Percentiles rank a stretch among this genome's conserved stretches.
These are phyloP conservation scores for Leptura quadrifasciata DNA, from an alignment of 2,888 invertebrate species.

Conservation along the genomic window DNA sequence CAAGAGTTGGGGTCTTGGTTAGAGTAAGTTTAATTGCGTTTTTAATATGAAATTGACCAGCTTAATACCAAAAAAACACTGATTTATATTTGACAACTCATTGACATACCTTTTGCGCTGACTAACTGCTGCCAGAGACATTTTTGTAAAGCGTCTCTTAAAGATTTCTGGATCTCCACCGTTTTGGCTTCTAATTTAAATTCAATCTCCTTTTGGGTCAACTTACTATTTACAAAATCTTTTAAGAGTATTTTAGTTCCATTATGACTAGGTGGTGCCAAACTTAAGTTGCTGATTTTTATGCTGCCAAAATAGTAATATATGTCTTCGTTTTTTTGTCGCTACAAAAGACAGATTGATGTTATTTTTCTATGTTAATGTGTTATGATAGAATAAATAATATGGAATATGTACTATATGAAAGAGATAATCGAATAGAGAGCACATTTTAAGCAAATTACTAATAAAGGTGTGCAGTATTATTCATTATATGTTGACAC, in stretches of 20 bases:
- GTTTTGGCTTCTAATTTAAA: constrained; percentile 53
- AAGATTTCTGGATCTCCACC: constrained; percentile 50
- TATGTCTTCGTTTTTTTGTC: constrained; percentile 77
- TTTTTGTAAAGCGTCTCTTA: constrained; percentile 56
- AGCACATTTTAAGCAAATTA: too few species aligned
- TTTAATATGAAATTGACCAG: too few species aligned
- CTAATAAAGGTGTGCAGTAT: too few species aligned
- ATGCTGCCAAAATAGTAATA: constrained; percentile 58
- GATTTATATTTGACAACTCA: too few species aligned
- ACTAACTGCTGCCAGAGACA: constrained; percentile 59
- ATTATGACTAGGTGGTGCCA: constrained; percentile 49
- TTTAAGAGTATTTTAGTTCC: constrained; percentile 51
- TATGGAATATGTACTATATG: too few species aligned
- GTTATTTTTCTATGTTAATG: too few species aligned
- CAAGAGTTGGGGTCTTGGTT: too few species aligned
- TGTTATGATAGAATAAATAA: too few species aligned
- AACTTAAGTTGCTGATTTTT: constrained; percentile 53
- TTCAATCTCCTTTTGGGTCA: constrained; percentile 51
- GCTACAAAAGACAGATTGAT: constrained; percentile 21
- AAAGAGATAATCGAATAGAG: too few species aligned
- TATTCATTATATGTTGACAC: too few species aligned
- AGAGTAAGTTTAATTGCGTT: too few species aligned
- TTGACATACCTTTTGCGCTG: constrained; percentile 49
- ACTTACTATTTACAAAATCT: constrained; percentile 54
- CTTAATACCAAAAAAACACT: too few species aligned